Conservation (phyloP, 2,888 invertebrate species). For the Acrobasis consociella region DNA sequence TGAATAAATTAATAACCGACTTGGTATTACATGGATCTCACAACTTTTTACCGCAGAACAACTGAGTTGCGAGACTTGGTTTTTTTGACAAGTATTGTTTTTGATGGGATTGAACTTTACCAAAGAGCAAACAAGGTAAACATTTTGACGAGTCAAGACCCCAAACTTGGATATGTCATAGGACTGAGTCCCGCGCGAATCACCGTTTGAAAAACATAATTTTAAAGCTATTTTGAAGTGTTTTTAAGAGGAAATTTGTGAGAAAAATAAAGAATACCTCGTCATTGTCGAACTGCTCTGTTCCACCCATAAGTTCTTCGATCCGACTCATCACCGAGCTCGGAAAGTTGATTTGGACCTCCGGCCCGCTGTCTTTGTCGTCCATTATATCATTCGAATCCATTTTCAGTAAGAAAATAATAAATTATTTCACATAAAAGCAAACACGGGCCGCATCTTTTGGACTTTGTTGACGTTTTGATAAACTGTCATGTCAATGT, state of each 20-base stretch:
- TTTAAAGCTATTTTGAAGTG: background rate
- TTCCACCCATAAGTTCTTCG: conserved; percentile 94
- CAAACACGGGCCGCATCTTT: conserved; percentile 12
- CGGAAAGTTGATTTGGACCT: conserved; percentile 86
- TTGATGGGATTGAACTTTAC: no score
- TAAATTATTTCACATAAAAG: conserved; percentile 22
- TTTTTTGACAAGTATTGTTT: no score
- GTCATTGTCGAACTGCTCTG: conserved; percentile 92
- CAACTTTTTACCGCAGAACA: no score
- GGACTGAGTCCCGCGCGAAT: background rate
- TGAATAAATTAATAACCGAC: no score
- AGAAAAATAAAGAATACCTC: conserved; percentile 56
- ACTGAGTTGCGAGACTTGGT: no score
- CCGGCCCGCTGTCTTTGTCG: conserved; percentile 72
- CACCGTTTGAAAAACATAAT: background rate
- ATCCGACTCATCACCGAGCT: conserved; percentile 95
- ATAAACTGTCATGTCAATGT: conserved; percentile 25
- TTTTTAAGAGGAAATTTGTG: no score
- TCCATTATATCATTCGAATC: conserved; percentile 65
- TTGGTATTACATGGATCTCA: no score
- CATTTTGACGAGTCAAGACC: background rate
- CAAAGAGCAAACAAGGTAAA: background rate
- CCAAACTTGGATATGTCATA: background rate
- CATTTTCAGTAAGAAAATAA: conserved; percentile 47
- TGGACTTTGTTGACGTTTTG: conserved; percentile 12